phyloP scores from a whole-genome alignment of 2,797 vertebrate species.

The Gorsachius magnificus region DNA sequence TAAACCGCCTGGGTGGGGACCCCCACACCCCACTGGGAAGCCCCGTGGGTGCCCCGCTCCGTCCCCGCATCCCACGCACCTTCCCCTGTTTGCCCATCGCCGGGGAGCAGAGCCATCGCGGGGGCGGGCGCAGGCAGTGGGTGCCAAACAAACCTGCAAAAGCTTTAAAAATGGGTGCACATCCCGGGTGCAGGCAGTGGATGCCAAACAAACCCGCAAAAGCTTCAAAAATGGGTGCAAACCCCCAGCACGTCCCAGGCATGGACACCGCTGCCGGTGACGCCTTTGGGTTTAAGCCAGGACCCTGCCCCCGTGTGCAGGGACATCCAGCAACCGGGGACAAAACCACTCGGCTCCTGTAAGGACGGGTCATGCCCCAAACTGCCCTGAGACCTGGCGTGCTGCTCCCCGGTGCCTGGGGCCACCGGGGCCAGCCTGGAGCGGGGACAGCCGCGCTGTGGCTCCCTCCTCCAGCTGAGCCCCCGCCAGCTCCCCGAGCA shows the following conservation, averaged over 20 bases:
- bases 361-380: accelerated
- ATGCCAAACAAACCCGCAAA: too few species aligned
- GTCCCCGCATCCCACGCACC: too few species aligned
- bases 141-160: too few species aligned
- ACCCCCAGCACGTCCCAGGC: accelerated
- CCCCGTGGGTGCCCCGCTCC: too few species aligned
- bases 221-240: background rate
- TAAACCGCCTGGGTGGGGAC: too few species aligned
- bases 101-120: too few species aligned
- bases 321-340: accelerated
- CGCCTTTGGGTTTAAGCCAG: too few species aligned
- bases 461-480: background rate
- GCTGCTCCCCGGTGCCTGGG: background rate
- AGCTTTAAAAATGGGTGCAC: background rate
- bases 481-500: background rate
- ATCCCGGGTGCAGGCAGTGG: background rate
- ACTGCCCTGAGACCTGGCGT: background rate
- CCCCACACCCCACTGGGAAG: too few species aligned
- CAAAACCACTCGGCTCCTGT: accelerated
- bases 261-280: accelerated
- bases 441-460: too few species aligned
- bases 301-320: too few species aligned
- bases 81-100: too few species aligned
- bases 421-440: accelerated
- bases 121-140: too few species aligned